phyloP scores from a whole-genome alignment of 2,113 vertebrate species.

The Anser cygnoides region DNA sequence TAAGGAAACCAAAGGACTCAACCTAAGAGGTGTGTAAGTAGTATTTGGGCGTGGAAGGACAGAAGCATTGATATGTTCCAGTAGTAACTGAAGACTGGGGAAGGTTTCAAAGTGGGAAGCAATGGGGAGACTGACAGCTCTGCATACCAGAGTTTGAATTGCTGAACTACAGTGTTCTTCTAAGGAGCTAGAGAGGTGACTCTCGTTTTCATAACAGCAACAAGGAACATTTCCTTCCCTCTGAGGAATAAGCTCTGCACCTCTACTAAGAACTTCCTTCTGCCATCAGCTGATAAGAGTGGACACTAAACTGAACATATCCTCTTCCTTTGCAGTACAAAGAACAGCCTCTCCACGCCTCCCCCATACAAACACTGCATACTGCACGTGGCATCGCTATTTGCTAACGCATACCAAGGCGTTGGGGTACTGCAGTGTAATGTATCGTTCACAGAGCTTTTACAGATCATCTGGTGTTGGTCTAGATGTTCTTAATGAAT shows the following conservation, averaged over 20 bases:
- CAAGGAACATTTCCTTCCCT: conserved; percentile 30
- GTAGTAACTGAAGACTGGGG: neutral
- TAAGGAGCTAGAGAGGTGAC: neutral
- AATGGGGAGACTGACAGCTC: neutral
- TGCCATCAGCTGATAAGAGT: conserved; percentile 28
- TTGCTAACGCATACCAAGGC: fast-evolving
- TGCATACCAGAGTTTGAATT: neutral
- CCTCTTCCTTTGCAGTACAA: neutral
- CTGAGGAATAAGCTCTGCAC: neutral
- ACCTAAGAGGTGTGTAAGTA: neutral
- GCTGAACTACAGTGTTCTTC: neutral
- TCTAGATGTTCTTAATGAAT: no score
- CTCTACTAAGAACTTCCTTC: conserved; percentile 1
- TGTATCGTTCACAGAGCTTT: neutral
- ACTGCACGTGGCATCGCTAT: fast-evolving
- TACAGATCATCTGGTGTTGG: neutral
- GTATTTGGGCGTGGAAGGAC: neutral
- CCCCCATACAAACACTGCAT: neutral
- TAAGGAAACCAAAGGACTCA: neutral
- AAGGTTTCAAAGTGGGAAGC: neutral
- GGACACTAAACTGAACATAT: neutral
- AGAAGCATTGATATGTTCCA: neutral
- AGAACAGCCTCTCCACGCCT: neutral
- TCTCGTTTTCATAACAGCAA: conserved; percentile 1
- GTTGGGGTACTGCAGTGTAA: neutral